Evolutionary conservation across 2,888 invertebrate species (phyloP).

Genomic region (Cerastis rubricosa): DNA sequence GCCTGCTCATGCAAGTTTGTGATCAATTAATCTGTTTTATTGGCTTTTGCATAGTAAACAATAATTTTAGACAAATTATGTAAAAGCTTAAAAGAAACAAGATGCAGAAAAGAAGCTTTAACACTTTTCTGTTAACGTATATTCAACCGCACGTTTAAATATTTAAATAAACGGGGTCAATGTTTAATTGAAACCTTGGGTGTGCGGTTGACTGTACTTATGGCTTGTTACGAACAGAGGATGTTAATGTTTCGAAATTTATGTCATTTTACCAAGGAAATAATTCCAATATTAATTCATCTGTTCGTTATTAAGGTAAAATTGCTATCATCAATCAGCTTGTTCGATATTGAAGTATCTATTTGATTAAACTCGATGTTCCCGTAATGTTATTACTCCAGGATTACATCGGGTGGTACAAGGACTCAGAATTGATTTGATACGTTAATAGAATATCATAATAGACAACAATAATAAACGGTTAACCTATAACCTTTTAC

Average conservation of each 20-base stretch:
- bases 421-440: constrained; percentile 24
- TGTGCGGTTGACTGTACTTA: neutral
- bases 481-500: neutral
- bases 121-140: neutral
- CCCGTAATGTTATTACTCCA: constrained; percentile 24
- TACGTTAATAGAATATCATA: neutral
- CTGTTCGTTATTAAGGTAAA: constrained; percentile 18
- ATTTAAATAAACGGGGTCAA: neutral
- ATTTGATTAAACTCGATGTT: constrained; percentile 22
- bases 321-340: constrained; percentile 15
- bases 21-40: too few relatives aligned
- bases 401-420: constrained; percentile 12
- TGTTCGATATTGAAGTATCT: constrained; percentile 25
- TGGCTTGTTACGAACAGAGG: neutral
- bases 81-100: too few relatives aligned
- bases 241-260: neutral
- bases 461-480: constrained; percentile 3
- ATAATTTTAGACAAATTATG: too few relatives aligned
- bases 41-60: too few relatives aligned
- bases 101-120: too few relatives aligned
- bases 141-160: too few relatives aligned
- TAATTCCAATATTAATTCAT: constrained; percentile 8
- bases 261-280: neutral
- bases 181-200: neutral
- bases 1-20: neutral